Percentiles rank a stretch among this genome's conserved stretches.
Evolutionary conservation across 1,140 invertebrate genomes (phyloP).

Genomic region (Atta colombica): DNA sequence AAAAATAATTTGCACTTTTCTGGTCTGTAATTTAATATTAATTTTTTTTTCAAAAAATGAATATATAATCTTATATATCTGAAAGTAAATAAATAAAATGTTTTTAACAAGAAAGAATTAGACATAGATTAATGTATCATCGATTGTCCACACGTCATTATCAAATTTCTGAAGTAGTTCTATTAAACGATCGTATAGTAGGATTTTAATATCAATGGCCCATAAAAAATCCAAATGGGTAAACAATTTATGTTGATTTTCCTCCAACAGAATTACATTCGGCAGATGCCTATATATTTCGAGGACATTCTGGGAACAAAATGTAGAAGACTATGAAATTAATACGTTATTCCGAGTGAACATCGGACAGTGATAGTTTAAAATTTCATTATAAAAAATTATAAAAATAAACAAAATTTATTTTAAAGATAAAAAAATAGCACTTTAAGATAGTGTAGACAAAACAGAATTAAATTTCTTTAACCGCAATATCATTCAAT

Average conservation of each 20-base stretch:
- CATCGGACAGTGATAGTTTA: not conserved
- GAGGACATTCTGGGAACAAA: constrained; percentile 68
- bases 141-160: not conserved
- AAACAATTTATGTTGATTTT: constrained; percentile 77
- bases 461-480: too few species aligned
- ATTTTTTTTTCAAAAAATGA: too few species aligned
- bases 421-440: too few species aligned
- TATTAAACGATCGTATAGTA: constrained; percentile 76
- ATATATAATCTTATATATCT: too few species aligned
- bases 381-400: not conserved
- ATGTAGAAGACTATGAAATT: constrained; percentile 72
- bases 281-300: constrained; percentile 67
- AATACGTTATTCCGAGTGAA: not conserved
- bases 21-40: too few species aligned
- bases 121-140: too few species aligned
- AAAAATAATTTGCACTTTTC: too few species aligned
- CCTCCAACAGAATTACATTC: constrained; percentile 72
- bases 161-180: constrained; percentile 58
- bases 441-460: too few species aligned
- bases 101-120: too few species aligned
- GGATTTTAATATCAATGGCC: constrained; percentile 76
- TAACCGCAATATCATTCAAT: too few species aligned
- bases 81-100: too few species aligned
- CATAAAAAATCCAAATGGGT: constrained; percentile 83
- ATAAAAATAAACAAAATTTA: too few species aligned